Conservation (phyloP, 2,797 vertebrate species). For the Artibeus jamaicensis region DNA sequence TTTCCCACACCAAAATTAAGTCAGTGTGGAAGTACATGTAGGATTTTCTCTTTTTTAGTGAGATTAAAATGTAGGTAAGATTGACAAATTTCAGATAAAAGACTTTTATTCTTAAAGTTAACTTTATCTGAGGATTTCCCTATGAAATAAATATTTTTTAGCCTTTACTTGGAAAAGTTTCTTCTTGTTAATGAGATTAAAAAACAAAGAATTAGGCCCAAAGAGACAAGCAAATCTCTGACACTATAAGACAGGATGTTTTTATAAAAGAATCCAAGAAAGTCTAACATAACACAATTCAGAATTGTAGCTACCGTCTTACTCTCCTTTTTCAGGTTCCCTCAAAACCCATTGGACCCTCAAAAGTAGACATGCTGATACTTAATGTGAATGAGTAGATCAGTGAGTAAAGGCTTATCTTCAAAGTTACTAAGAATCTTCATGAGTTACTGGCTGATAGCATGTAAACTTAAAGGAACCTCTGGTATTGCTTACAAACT, state of each 20-base stretch:
- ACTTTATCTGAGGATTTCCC: slow-evolving; percentile 15
- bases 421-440: slow-evolving; percentile 28
- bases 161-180: not conserved
- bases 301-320: not conserved
- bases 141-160: slow-evolving; percentile 13
- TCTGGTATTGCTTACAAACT: slow-evolving; percentile 44
- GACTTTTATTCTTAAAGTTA: not conserved
- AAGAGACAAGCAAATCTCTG: not conserved
- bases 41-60: slow-evolving; percentile 1
- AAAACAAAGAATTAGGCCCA: not conserved
- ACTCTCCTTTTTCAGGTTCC: not conserved
- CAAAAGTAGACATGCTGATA: not conserved
- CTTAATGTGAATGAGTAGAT: not conserved
- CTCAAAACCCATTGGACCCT: not conserved
- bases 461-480: slow-evolving; percentile 19
- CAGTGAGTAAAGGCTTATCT: slow-evolving; percentile 5
- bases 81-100: not conserved
- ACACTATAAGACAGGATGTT: not conserved
- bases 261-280: slow-evolving; percentile 10
- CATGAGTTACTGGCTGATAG: not conserved
- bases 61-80: not conserved
- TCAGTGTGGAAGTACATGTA: not conserved
- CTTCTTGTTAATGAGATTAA: not conserved
- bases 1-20: slow-evolving; percentile 25
- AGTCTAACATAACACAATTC: not conserved